Evolutionary conservation across 2,888 invertebrate species (phyloP).

Genomic region (Aphodius sticticus): DNA sequence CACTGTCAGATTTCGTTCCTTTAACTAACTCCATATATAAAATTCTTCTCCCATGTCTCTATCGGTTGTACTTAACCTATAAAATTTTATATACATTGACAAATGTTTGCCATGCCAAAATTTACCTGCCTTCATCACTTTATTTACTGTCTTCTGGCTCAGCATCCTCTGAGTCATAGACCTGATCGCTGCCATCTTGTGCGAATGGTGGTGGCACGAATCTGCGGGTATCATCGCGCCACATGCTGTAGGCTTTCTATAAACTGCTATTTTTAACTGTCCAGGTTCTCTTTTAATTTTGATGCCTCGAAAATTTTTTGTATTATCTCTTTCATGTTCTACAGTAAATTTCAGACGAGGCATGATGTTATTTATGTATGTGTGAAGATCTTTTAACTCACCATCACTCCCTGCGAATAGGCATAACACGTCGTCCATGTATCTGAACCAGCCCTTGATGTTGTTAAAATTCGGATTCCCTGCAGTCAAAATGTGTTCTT

Average conservation of each 20-base stretch:
- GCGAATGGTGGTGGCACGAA: neutral
- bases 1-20: no score
- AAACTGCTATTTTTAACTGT: neutral
- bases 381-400: neutral
- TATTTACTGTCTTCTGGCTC: no score
- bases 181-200: neutral
- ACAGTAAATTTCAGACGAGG: neutral
- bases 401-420: neutral
- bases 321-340: neutral
- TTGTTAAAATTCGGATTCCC: neutral
- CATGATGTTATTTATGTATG: neutral
- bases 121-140: no score
- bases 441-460: neutral
- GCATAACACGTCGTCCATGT: neutral
- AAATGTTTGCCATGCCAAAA: no score
- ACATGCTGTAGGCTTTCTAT: neutral
- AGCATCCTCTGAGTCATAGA: neutral
- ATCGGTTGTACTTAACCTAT: no score
- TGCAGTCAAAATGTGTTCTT: no score
- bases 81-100: no score
- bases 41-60: no score
- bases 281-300: no score
- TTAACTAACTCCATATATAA: no score
- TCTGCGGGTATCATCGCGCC: neutral
- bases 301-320: no score